These are phyloP conservation scores for Heloderma charlesbogerti DNA, from an alignment of 2,113 vertebrate species.

Conservation along the genomic window DNA sequence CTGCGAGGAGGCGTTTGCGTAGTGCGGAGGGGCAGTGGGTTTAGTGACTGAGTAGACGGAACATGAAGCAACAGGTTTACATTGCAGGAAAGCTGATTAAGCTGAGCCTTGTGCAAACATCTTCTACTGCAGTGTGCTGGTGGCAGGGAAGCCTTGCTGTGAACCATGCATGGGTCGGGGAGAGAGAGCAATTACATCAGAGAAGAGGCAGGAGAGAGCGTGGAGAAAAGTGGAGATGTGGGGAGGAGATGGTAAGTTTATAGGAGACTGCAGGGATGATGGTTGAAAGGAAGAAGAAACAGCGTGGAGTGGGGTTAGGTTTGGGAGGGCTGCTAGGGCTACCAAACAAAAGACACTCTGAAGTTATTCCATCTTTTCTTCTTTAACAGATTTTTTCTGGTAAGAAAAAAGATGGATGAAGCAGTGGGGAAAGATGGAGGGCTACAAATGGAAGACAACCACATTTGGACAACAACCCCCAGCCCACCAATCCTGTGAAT, in stretches of 20 bases:
- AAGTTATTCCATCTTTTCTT: no score
- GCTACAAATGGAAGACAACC: no score
- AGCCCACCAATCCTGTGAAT: no score
- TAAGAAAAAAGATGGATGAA: no score
- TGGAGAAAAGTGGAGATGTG: neutral
- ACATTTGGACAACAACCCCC: no score
- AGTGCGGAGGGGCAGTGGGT: neutral
- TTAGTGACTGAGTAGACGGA: neutral
- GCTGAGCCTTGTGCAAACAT: neutral
- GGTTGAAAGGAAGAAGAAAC: neutral
- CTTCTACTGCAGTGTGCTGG: neutral
- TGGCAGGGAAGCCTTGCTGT: neutral
- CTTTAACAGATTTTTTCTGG: no score
- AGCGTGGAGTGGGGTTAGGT: neutral
- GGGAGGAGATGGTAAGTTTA: neutral
- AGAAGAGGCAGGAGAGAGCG: neutral
- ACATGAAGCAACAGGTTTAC: neutral
- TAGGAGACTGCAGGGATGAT: neutral
- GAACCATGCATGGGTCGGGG: neutral
- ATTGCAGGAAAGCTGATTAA: neutral
- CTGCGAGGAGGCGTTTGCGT: neutral
- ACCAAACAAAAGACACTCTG: no score
- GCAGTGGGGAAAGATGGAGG: no score
- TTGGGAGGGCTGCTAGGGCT: no score
- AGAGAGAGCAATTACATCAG: neutral